Percentiles rank a stretch among this genome's conserved stretches.
Conservation (phyloP, 2,888 invertebrate genomes). For the Troilus luridus region DNA sequence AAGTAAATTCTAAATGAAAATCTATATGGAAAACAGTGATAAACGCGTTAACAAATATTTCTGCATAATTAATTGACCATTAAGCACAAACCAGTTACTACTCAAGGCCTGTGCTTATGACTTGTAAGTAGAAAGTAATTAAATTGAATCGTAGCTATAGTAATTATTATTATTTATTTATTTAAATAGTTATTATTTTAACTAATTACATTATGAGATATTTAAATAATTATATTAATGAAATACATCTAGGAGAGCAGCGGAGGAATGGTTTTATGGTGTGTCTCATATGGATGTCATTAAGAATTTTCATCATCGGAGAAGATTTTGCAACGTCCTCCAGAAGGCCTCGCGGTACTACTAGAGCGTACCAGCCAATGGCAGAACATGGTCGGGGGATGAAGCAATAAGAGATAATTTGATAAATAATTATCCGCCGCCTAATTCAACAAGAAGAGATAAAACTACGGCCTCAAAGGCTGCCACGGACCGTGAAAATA, state of each 20-base stretch:
- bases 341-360: background rate
- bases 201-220: no score
- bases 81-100: no score
- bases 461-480: background rate
- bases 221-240: background rate
- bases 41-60: no score
- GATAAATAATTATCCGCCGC: background rate
- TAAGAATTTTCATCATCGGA: background rate
- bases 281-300: background rate
- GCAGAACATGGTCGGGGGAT: background rate
- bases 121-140: background rate
- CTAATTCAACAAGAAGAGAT: background rate
- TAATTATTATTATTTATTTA: background rate
- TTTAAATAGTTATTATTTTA: background rate
- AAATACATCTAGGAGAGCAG: background rate
- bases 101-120: background rate
- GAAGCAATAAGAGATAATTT: background rate
- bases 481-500: background rate
- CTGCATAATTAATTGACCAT: no score
- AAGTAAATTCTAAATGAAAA: no score
- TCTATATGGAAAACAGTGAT: no score
- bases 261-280: background rate
- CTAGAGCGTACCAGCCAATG: background rate
- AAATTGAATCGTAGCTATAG: background rate
- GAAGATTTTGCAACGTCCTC: constrained; percentile 17